Evolutionary conservation across 1,140 invertebrate species (phyloP), one percentile per base, ranked within the genome.

Genomic region (Nixonia krombeini): DNA sequence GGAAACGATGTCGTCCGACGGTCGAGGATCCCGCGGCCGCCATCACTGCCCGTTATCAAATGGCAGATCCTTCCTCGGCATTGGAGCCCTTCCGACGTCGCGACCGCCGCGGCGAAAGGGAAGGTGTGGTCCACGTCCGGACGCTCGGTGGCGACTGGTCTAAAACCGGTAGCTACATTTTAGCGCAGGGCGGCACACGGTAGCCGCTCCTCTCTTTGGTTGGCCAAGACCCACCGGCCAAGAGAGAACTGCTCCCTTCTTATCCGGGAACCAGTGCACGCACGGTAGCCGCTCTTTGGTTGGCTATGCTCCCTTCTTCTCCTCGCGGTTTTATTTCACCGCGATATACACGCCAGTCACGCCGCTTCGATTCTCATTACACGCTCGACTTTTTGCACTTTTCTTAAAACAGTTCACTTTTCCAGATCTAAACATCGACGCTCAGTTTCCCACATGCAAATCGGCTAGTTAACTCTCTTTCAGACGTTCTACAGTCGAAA

Each of bases 151-250:
- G 79, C 72, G 74, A 79, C 68, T 79, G 80, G 80, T 67, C 59
- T 52, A 75, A 81, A 83, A 84, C 79, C 81, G 73, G 81, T 84
- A 84, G 82, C 74, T 59, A 46, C 63, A 70, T 72, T 77, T 77
- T 78, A 73, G 72, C 73, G 72, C 72, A 83, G 80, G 81, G 79
- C 81, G 84, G 78, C 74, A 77, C 82, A 79, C 84, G 59, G 83
- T 84, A 85, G 83, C 78, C 44, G 63, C 61, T 74, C 53, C 63
- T 66, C 68, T 42, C 73, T 79, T 79, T 81, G 75, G 81, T 82
- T 82, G 80, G 78, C 78, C 77, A 76, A 59, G 61, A 73, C 65
- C 66, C 68, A 75, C 63, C 76, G 59, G 57, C 62, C 66, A 76
- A 70, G 68, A 58, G 63, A 76, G 76, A n/a, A n/a, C 71, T 70